phyloP scores from a whole-genome alignment of 2,113 vertebrate species.

The Indicator indicator region DNA sequence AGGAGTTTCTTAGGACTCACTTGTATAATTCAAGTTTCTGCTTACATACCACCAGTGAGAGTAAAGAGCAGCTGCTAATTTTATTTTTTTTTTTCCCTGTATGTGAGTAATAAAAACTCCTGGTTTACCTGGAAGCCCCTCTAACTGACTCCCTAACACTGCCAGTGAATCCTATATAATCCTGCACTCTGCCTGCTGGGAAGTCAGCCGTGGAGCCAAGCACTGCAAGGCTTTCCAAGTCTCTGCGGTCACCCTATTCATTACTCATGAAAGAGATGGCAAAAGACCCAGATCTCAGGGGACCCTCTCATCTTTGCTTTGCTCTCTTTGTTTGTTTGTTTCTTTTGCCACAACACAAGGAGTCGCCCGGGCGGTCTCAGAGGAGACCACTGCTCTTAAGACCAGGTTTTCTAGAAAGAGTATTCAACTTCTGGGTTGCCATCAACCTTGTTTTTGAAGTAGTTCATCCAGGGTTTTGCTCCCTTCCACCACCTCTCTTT shows the following conservation, averaged over 20 bases:
- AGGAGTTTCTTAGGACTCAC: slow-evolving; percentile 16
- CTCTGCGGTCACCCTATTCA: slow-evolving; percentile 69
- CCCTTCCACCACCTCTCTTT: neutral
- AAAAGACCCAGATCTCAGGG: slow-evolving; percentile 61
- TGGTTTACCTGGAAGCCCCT: slow-evolving; percentile 33
- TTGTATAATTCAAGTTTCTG: slow-evolving; percentile 6
- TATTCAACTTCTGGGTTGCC: slow-evolving; percentile 17
- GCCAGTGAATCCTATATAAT: slow-evolving; percentile 20
- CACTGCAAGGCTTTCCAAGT: slow-evolving; percentile 46
- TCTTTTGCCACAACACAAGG: slow-evolving; percentile 62
- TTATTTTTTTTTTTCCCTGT: neutral
- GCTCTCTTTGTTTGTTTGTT: slow-evolving; percentile 76
- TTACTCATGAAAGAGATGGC: slow-evolving; percentile 73
- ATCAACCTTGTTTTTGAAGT: neutral
- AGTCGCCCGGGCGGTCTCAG: slow-evolving; percentile 17
- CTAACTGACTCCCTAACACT: slow-evolving; percentile 1
- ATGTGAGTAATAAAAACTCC: neutral
- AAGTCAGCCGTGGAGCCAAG: slow-evolving; percentile 43
- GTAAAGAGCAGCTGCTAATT: neutral
- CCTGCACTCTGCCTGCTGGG: slow-evolving; percentile 28
- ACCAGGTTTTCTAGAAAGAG: slow-evolving; percentile 68
- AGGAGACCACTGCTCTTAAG: slow-evolving; percentile 29
- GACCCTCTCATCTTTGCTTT: slow-evolving; percentile 69
- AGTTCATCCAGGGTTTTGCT: slow-evolving; percentile 2
- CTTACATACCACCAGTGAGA: neutral